Evolutionary conservation across 1,140 invertebrate genomes (phyloP), one percentile per base, ranked within the genome.

Genomic region (Pachypeltis micranthus): DNA sequence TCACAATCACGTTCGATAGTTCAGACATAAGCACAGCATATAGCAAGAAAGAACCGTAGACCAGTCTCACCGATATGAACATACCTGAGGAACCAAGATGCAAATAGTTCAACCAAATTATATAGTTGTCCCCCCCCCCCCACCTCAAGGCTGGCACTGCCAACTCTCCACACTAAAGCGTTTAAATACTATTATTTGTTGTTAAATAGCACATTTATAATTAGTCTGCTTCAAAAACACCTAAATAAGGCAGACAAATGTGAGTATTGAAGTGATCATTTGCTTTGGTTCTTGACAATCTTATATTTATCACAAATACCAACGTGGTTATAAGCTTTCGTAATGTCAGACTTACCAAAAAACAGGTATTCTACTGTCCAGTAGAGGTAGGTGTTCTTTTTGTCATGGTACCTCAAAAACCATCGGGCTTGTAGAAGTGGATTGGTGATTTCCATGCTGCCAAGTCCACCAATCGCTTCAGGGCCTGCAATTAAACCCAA

Each of bases 361-460:
- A 65, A 65, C 21, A 44, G 10, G n/a, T 58, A 16, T 55, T 68
- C 67, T 4, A 67, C 65, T 1, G 63, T 10, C 31, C 59, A 64
- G 54, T 67, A 64, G 2, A 67, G 21, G 7, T 51, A 51, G 2
- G 67, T 67, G 21, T 67, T 51, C 54, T 70, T 70, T 54, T 71
- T 72, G 19, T 74, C 73, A 34, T 69, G 66, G 2, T 67, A 68
- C 27, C 74, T 63, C 21, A 76, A 51, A 63, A 75, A 74, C 81
- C 80, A 82, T 69, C 80, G 70, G 1, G 69, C 69, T 73, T 81
- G 81, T 31, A 81, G 71, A n/a, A 80, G 70, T 26, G 80, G 80
- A 71, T 83, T 82, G 1, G 80, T 81, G 24, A 80, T 66, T 74
- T 83, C 80, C 72, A 81, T 70, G 39, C 76, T 69, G 0, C 77